Evolutionary conservation across 1,140 invertebrate species (phyloP).

Genomic region (Platyura marginata): DNA sequence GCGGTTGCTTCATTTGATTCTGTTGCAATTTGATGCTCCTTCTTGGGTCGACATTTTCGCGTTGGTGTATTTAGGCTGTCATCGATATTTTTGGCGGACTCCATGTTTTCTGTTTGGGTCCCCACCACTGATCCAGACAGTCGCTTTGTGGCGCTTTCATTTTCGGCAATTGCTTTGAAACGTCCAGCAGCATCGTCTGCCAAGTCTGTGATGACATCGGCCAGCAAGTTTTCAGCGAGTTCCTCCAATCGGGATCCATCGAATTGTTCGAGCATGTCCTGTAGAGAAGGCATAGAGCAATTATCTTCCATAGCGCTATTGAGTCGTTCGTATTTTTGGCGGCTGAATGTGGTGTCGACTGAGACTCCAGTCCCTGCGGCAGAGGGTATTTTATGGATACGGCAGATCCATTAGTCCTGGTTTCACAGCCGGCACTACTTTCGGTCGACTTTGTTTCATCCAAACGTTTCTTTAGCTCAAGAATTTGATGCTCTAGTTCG

Average conservation of each 20-base stretch:
- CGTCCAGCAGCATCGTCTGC: conserved; percentile 38
- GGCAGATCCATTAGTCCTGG: conserved; percentile 46
- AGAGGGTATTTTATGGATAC: conserved; percentile 56
- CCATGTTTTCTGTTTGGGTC: conserved; percentile 57
- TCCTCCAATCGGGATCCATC: conserved; percentile 51
- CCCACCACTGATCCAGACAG: conserved; percentile 46
- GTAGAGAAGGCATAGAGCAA: conserved; percentile 59
- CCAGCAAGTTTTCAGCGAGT: conserved; percentile 57
- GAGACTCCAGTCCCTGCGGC: conserved; percentile 55
- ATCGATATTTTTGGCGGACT: conserved; percentile 42
- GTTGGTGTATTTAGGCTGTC: conserved; percentile 5
- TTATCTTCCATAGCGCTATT: conserved; percentile 40
- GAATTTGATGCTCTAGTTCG: conserved; percentile 23
- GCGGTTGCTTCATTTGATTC: conserved; percentile 4
- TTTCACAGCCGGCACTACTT: conserved; percentile 33
- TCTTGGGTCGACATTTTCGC: conserved; percentile 19
- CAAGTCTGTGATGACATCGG: conserved; percentile 57
- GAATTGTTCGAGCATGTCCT: conserved; percentile 50
- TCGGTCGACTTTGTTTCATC: conserved; percentile 18
- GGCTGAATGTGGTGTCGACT: conserved; percentile 30
- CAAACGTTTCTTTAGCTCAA: conserved; percentile 14
- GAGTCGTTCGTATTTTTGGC: conserved; percentile 21
- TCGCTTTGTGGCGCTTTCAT: conserved; percentile 21
- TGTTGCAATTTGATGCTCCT: conserved; percentile 11
- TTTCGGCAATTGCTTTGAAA: conserved; percentile 23